Conservation (phyloP, 2,888 invertebrate species). For the Subacronicta megacephala region DNA sequence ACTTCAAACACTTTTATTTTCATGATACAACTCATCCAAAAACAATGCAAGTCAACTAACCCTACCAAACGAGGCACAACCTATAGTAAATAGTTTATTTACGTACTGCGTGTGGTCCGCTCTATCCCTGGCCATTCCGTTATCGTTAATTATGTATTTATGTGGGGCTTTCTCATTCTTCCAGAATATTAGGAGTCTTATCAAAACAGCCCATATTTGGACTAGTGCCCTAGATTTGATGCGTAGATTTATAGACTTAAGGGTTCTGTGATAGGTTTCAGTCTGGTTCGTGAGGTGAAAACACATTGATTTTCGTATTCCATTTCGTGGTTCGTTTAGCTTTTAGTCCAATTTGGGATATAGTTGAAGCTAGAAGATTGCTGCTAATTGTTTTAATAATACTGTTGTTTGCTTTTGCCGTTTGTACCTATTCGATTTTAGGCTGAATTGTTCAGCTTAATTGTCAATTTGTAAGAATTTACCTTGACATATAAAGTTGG, state of each 20-base stretch:
- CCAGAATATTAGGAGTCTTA: conserved; percentile 48
- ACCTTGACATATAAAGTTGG: background rate
- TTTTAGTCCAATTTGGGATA: too few relatives aligned
- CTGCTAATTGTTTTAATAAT: too few relatives aligned
- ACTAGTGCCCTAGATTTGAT: conserved; percentile 44
- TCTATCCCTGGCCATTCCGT: conserved; percentile 51
- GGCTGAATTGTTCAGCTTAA: too few relatives aligned
- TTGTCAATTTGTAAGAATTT: background rate
- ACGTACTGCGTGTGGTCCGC: conserved; percentile 43
- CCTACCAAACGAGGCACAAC: conserved; percentile 40
- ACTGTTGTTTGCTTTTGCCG: too few relatives aligned
- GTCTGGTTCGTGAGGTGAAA: background rate
- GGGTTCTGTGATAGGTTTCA: conserved; percentile 35
- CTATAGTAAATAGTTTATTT: conserved; percentile 59
- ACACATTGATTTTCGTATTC: too few relatives aligned
- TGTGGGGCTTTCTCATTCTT: conserved; percentile 55
- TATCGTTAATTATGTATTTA: conserved; percentile 65
- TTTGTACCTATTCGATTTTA: too few relatives aligned
- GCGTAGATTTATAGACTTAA: conserved; percentile 39
- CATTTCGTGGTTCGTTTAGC: too few relatives aligned
- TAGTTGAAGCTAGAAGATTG: too few relatives aligned
- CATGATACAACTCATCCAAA: background rate
- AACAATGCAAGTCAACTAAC: conserved; percentile 27
- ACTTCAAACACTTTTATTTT: background rate
- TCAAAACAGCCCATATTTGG: conserved; percentile 42